phyloP scores from a whole-genome alignment of 2,888 invertebrate species.

The Melanotus villosus region DNA sequence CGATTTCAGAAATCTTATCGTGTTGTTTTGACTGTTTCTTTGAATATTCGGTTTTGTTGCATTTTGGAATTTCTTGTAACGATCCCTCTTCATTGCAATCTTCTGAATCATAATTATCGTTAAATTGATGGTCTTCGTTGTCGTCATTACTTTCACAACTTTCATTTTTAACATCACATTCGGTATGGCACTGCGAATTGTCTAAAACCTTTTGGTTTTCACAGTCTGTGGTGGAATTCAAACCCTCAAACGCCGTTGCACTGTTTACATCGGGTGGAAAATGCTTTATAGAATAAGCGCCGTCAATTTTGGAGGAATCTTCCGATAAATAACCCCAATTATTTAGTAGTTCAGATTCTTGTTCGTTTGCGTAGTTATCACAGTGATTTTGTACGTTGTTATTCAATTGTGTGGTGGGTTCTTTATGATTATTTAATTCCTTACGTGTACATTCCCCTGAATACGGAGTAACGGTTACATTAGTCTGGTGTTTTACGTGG shows the following conservation, averaged over 20 bases:
- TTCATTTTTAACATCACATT: neutral
- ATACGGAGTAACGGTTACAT: too few species aligned
- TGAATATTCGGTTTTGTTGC: neutral
- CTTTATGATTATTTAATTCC: too few species aligned
- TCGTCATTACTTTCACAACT: neutral
- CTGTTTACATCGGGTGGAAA: neutral
- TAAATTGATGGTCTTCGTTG: neutral
- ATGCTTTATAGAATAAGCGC: neutral
- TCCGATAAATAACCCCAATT: neutral
- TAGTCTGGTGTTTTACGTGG: too few species aligned
- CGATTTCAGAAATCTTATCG: neutral
- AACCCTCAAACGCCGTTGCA: neutral
- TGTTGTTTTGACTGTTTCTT: neutral
- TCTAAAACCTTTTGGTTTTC: neutral
- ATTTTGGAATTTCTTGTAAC: neutral
- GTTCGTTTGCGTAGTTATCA: too few species aligned
- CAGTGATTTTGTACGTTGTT: too few species aligned
- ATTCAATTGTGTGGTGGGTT: too few species aligned
- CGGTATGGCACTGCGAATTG: neutral
- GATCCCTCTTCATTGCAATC: neutral
- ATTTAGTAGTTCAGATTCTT: neutral
- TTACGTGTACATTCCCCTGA: too few species aligned
- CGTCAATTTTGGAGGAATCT: neutral
- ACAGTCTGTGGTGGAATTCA: neutral
- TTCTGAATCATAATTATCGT: neutral